Percentiles rank a stretch among this genome's conserved stretches.
Evolutionary conservation across 1,140 invertebrate species (phyloP).

Genomic region (Sinonovacula constricta): DNA sequence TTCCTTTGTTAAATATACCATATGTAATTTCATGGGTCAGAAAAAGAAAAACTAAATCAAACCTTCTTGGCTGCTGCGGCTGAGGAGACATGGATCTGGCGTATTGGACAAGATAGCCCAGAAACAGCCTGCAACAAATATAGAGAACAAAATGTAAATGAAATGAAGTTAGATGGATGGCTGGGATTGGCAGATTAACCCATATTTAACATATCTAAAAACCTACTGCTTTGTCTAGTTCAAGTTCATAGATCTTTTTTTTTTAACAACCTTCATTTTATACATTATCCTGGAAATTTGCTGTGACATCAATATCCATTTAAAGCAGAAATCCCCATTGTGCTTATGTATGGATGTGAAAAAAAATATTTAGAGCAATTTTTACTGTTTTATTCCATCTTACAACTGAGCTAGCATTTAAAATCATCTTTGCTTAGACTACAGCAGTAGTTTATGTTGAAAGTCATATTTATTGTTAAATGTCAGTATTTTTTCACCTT

Average conservation of each 20-base stretch:
- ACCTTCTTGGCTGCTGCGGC: slow-evolving; percentile 54
- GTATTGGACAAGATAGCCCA: slow-evolving; percentile 35
- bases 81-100: slow-evolving; percentile 43
- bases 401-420: too few species aligned
- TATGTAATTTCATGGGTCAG: neutral
- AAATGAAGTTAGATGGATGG: too few species aligned
- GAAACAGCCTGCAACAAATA: slow-evolving; percentile 29
- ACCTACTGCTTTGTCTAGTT: neutral
- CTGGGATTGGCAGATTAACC: too few species aligned
- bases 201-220: neutral
- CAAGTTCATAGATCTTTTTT: neutral
- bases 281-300: neutral
- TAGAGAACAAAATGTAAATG: neutral
- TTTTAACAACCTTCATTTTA: neutral
- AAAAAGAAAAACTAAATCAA: neutral
- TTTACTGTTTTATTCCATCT: too few species aligned
- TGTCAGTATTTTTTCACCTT: too few species aligned
- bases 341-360: too few species aligned
- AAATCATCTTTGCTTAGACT: too few species aligned
- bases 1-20: neutral
- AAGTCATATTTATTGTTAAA: too few species aligned
- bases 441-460: too few species aligned
- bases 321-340: neutral
- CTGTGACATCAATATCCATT: neutral
- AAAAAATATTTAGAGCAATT: too few species aligned